phyloP scores from a whole-genome alignment of 2,888 invertebrate species.

The Lasioglossum oenotherae region DNA sequence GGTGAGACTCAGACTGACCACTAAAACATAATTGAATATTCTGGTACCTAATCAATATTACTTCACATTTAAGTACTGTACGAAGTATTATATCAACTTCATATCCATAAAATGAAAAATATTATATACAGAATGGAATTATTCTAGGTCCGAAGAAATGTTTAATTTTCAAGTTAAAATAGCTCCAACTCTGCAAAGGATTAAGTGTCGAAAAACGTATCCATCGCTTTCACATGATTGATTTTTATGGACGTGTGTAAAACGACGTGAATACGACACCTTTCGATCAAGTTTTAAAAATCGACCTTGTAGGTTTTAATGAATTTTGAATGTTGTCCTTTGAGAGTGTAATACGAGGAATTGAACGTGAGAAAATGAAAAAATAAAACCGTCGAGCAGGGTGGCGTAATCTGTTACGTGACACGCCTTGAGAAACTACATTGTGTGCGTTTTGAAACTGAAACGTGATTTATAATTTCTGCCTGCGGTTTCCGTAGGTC shows the following conservation, averaged over 20 bases:
- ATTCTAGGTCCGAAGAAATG: no score
- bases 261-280: not conserved
- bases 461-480: slow-evolving; percentile 6
- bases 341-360: not conserved
- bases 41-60: no score
- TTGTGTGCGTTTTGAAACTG: not conserved
- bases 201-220: no score
- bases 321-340: not conserved
- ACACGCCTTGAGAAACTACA: not conserved
- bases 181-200: no score
- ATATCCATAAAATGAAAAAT: no score
- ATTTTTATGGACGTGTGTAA: not conserved
- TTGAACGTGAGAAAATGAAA: not conserved
- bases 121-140: no score
- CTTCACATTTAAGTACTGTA: no score
- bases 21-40: no score
- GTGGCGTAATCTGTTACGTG: slow-evolving; percentile 2
- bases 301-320: not conserved
- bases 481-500: not conserved
- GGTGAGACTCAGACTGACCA: no score
- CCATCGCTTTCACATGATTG: not conserved
- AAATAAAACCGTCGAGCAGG: not conserved
- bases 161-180: no score
- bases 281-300: not conserved
- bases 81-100: no score